A percentile compares a stretch with the other conserved stretches of the same genome.
Evolutionary conservation across 2,888 invertebrate species (phyloP).

Genomic region (Pterobdella sp.): DNA sequence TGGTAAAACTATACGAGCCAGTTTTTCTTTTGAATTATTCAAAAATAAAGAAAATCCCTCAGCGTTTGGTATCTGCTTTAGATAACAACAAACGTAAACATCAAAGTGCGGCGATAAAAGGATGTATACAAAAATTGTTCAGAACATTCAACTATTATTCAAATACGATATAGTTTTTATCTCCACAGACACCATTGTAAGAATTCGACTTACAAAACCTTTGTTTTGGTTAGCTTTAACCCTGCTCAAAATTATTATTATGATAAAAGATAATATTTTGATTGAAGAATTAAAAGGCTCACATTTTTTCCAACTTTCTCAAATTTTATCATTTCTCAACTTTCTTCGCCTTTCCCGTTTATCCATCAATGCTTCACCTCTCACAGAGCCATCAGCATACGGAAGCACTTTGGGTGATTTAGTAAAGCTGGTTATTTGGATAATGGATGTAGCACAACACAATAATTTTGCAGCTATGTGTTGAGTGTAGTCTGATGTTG

Average conservation of each 20-base stretch:
- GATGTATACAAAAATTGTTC: not conserved
- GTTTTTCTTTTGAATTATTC: too few relatives aligned
- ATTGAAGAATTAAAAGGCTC: not conserved
- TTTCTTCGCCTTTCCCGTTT: not conserved
- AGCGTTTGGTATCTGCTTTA: conserved; percentile 7
- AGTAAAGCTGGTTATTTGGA: not conserved
- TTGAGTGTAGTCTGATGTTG: not conserved
- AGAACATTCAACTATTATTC: not conserved
- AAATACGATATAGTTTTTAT: too few relatives aligned
- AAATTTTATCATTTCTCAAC: not conserved
- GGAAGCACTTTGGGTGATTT: not conserved
- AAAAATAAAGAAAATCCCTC: not conserved
- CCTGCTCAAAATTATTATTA: too few relatives aligned
- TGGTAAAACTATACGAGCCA: too few relatives aligned
- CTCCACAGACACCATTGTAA: too few relatives aligned
- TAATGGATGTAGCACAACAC: not conserved
- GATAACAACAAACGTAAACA: conserved; percentile 12
- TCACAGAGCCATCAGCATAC: not conserved
- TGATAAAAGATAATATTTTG: not conserved
- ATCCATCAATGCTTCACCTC: not conserved
- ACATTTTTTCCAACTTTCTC: not conserved
- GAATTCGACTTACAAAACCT: too few relatives aligned
- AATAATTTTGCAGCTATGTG: not conserved
- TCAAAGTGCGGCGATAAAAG: conserved; percentile 13
- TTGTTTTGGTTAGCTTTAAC: too few relatives aligned